Conservation (phyloP, 2,888 invertebrate species). For the Pediacus dermestoides region DNA sequence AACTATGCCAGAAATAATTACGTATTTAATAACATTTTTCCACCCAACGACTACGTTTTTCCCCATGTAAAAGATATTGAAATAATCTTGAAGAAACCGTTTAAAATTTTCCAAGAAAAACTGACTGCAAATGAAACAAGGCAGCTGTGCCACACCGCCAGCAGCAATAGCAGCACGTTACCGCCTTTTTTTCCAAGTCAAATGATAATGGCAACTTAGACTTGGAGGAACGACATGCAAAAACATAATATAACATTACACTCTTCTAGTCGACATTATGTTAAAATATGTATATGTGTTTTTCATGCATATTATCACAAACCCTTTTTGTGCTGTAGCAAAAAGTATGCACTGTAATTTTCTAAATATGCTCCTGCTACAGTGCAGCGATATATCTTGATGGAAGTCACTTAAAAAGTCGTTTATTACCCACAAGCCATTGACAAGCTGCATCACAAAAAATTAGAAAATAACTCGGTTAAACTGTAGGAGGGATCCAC, state of each 20-base stretch:
- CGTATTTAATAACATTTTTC: no score
- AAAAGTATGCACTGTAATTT: conserved; percentile 5
- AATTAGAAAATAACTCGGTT: no score
- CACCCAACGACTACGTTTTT: no score
- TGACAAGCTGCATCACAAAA: no score
- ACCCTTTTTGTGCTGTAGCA: conserved; percentile 1
- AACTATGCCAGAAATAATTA: no score
- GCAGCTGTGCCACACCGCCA: no score
- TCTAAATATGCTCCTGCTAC: conserved; percentile 3
- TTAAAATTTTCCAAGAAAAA: no score
- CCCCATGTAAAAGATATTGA: no score
- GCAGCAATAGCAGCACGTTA: no score
- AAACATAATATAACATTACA: conserved; percentile 5
- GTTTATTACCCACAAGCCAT: no score
- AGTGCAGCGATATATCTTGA: neutral
- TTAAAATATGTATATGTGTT: conserved; percentile 9
- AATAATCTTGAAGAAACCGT: neutral
- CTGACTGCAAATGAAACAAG: no score
- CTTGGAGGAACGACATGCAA: conserved; percentile 3
- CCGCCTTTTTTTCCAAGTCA: conserved; percentile 4
- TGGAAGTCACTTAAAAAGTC: conserved; percentile 1
- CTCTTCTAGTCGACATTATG: conserved; percentile 7
- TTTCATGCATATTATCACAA: conserved; percentile 6
- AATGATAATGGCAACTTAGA: neutral
- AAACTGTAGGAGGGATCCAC: no score